Conservation (phyloP, 2,113 vertebrate genomes). For the Syngnathus floridae region DNA sequence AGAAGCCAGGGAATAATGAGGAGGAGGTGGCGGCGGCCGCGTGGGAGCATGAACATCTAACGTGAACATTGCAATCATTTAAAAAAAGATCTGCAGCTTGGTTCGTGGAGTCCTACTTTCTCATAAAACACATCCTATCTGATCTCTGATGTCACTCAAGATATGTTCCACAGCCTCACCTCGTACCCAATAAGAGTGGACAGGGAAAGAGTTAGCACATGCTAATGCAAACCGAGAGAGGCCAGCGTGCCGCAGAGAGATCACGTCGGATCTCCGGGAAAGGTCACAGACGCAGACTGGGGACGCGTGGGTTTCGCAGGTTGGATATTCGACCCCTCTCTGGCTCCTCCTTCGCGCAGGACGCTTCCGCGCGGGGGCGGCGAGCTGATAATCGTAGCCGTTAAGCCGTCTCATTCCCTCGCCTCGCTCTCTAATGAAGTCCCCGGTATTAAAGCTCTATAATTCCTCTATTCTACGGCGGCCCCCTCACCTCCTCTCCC, state of each 20-base stretch:
- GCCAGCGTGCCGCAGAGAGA: constrained; percentile 34
- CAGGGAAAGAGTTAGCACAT: constrained; percentile 35
- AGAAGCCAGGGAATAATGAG: constrained; percentile 34
- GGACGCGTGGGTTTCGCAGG: constrained; percentile 52
- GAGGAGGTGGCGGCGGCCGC: background rate
- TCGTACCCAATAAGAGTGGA: too few species aligned
- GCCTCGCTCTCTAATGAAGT: constrained; percentile 66
- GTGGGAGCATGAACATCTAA: constrained; percentile 2
- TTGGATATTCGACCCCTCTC: constrained; percentile 26
- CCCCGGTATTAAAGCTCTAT: constrained; percentile 59
- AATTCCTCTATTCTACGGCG: constrained; percentile 51
- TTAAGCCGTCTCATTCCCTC: constrained; percentile 60
- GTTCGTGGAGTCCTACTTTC: too few species aligned
- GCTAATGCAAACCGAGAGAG: constrained; percentile 51
- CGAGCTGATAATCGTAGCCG: constrained; percentile 58
- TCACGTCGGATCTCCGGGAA: constrained; percentile 47
- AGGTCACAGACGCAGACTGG: constrained; percentile 59
- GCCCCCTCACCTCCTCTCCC: constrained; percentile 1
- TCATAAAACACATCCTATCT: background rate
- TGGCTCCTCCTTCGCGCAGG: constrained; percentile 12
- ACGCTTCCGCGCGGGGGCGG: constrained; percentile 38
- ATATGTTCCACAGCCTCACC: too few species aligned
- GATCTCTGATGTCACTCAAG: background rate
- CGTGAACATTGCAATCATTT: background rate
- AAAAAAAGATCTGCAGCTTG: too few species aligned